phyloP scores from a whole-genome alignment of 2,888 invertebrate species.

The Autographa gamma region DNA sequence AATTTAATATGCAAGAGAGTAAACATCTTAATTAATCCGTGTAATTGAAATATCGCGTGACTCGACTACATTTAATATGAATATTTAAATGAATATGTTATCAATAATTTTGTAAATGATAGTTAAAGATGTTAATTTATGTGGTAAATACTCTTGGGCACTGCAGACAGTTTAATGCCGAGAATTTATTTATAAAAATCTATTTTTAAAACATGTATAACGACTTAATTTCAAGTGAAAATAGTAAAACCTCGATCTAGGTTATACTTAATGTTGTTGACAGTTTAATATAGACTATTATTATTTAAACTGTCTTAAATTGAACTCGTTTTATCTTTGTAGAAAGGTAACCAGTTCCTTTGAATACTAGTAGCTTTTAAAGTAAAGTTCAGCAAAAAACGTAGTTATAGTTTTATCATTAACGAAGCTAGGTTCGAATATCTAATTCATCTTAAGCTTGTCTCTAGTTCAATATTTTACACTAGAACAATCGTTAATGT shows the following conservation, averaged over 20 bases:
- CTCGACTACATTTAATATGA: neutral
- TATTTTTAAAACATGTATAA: no score
- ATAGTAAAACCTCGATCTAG: no score
- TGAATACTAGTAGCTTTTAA: neutral
- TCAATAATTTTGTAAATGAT: neutral
- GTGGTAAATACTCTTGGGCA: neutral
- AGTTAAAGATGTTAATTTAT: neutral
- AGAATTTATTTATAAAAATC: neutral
- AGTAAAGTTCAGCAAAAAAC: neutral
- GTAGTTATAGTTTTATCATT: neutral
- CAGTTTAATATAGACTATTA: no score
- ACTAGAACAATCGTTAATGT: neutral
- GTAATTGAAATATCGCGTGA: conserved; percentile 4
- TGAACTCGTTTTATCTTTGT: no score
- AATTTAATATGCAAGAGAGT: conserved; percentile 6
- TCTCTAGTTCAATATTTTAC: neutral
- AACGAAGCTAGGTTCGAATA: neutral
- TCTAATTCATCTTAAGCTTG: neutral
- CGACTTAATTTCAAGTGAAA: no score
- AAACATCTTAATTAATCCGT: neutral
- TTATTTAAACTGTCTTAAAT: no score
- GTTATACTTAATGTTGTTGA: no score
- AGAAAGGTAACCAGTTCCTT: no score
- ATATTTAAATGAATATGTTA: neutral
- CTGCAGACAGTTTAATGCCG: neutral